Base-by-base conservation (phyloP, 2,888 invertebrate genomes). In the Megalurothrips usitatus region DNA sequence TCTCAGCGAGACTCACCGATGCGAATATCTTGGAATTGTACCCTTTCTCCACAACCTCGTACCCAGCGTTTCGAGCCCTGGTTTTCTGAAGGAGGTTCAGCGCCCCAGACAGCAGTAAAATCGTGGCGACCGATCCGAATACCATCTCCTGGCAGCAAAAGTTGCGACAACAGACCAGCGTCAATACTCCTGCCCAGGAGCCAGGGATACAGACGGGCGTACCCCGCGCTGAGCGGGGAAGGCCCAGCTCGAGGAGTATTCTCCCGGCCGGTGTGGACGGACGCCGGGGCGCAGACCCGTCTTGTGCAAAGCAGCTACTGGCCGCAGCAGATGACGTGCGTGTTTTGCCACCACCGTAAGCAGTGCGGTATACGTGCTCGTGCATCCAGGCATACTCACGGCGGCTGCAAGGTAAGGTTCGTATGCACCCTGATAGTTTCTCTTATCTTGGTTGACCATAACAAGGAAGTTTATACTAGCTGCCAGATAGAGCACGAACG, bases 61-160 rank as follows among this genome's bases (percentile, higher is more conserved):
- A 26, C 23, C 68, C 68, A n/a, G 12, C 26, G 68, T 75, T 75
- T 10, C 68, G 68, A 11, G 23, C 68, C 26, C 68, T 75, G 68
- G 23, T 26, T 26, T 26, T 9, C 68, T 75, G 68, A 12, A 75
- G 68, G 9, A 26, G n/a, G 68, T 26, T 75, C 23, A 26, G 23
- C 68, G 95, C 91, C 0, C 94, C 92, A 34, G 93, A 92, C 82
- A 94, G 87, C 85, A 94, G 94, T 86, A 95, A 90, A 86, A 93
- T 91, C 84, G 92, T 92, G 0, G 95, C 93, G 58, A 93, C 88
- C 0, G 89, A 88, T 86, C 95, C 95, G 86, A 94, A 95, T 82
- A 94, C 88, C 79, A 91, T 91, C 88, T 95, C 95, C 95, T 95
- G 87, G 58, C 58, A 58, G 58, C 58, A 58, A 58, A n/a, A 75